Evolutionary conservation across 2,888 invertebrate genomes (phyloP).

Genomic region (Amorpha juglandis): DNA sequence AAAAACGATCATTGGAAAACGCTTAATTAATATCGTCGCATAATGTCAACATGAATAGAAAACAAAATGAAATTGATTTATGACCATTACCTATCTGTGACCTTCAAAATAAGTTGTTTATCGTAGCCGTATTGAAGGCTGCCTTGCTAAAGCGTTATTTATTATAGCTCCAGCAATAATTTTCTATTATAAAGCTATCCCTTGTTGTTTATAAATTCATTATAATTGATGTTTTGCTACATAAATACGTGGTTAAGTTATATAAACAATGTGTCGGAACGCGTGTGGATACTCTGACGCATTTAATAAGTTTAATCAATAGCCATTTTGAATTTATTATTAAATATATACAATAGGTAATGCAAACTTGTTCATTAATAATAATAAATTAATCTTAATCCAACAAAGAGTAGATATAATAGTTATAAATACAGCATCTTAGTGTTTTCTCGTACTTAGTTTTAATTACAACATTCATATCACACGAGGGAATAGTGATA

Average conservation of each 20-base stretch:
- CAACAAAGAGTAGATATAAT: too few species aligned
- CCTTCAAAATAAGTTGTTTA: slow-evolving; percentile 14
- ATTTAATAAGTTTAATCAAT: neutral
- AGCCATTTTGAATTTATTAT: too few species aligned
- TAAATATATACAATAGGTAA: neutral
- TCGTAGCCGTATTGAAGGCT: slow-evolving; percentile 11
- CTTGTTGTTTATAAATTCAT: neutral
- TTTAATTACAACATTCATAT: too few species aligned
- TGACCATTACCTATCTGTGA: neutral
- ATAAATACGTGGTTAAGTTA: neutral
- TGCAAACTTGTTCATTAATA: too few species aligned
- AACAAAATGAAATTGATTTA: neutral
- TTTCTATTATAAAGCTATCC: neutral
- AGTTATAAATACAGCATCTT: too few species aligned
- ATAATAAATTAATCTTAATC: too few species aligned
- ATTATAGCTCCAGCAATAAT: neutral
- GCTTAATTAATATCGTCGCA: too few species aligned
- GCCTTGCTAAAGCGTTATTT: neutral
- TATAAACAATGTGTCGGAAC: neutral
- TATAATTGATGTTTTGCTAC: slow-evolving; percentile 4
- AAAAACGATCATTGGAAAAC: too few species aligned
- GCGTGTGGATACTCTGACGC: neutral
- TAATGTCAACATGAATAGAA: too few species aligned
- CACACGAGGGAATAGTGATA: too few species aligned
- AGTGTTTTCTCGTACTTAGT: neutral